Base-by-base conservation (phyloP, 2,888 invertebrate genomes). In the Griposia aprilina region DNA sequence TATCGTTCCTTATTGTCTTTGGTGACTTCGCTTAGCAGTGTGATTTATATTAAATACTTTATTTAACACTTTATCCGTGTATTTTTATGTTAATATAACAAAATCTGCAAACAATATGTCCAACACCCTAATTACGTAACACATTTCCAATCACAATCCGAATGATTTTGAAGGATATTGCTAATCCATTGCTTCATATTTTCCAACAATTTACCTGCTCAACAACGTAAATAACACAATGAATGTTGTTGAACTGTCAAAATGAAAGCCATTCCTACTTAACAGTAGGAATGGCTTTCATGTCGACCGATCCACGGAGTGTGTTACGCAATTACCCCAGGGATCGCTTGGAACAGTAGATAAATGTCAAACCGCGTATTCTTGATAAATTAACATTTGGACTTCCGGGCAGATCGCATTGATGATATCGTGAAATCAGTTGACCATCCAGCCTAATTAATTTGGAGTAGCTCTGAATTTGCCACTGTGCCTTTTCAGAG, bases 311-410 rank as follows among this genome's bases (percentile, higher is more conserved):
- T n/a, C n/a, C n/a, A n/a, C n/a, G n/a, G n/a, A 36, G 30, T 36
- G 30, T 36, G 30, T 36, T 36, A 36, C 30, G 30, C 30, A 36
- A 36, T 36, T 36, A 36, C 30, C 30, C 30, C 30, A 3, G 2
- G 30, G 36, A 5, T 50, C 30, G 30, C 36, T 75, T 59, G 59
- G 30, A 36, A 36, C 57, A 17, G 59, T 36, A 75, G n/a, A 74
- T 48, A 74, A 36, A 59, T 60, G 59, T 60, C 75, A 75, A 75
- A 50, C 4, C 48, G 11, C 13, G 45, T 59, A 48, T 59, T 74
- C 75, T 75, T 75, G 75, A 75, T 75, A 75, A 26, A 60, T 75
- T 75, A 50, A 60, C 26, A 36, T 13, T 36, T 60, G 20, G 15
- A 41, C 48, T 15, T 57, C 55, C n/a, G 45, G n/a, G n/a, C 20